phyloP scores from a whole-genome alignment of 2,888 invertebrate genomes.

The Panzeria rudis region DNA sequence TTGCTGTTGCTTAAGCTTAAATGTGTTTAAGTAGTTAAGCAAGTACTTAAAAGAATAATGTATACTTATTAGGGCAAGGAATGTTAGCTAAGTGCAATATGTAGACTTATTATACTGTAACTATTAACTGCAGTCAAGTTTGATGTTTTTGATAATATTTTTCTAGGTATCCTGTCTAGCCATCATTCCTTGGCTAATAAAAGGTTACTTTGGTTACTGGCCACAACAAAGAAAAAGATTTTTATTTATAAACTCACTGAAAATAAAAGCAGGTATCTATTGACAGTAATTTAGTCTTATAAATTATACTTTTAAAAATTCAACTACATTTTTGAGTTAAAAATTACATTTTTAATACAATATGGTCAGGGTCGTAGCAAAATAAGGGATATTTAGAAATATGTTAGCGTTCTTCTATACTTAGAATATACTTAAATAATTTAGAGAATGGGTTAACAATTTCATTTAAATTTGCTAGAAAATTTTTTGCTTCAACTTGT shows the following conservation, averaged over 20 bases:
- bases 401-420: too few relatives aligned
- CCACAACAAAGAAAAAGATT: conserved; percentile 32
- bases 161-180: background rate
- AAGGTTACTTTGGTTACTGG: conserved; percentile 41
- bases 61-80: background rate
- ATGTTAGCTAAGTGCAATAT: background rate
- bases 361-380: background rate
- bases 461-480: too few relatives aligned
- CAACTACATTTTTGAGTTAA: background rate
- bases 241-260: background rate
- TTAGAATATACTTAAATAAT: too few relatives aligned
- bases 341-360: background rate
- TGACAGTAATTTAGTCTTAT: background rate
- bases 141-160: background rate
- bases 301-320: background rate
- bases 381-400: background rate
- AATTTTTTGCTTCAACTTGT: too few relatives aligned
- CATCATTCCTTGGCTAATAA: background rate
- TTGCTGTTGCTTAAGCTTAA: background rate
- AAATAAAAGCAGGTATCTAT: background rate
- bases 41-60: background rate
- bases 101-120: background rate
- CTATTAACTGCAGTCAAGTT: background rate
- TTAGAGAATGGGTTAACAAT: too few relatives aligned
- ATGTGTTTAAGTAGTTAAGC: background rate